Evolutionary conservation across 2,113 vertebrate species (phyloP).

Genomic region (Callorhinus ursinus): DNA sequence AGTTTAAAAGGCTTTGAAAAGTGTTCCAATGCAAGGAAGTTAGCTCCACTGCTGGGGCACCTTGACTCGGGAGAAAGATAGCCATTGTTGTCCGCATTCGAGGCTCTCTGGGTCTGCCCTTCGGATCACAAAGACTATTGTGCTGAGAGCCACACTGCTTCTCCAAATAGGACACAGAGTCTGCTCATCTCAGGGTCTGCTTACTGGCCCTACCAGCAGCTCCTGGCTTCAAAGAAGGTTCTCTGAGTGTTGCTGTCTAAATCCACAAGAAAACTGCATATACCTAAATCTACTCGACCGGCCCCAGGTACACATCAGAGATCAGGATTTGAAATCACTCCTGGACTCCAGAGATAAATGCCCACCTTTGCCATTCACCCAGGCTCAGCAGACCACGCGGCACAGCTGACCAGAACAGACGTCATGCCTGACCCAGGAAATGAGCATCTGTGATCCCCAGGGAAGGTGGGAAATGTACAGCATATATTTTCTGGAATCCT

Average conservation of each 20-base stretch:
- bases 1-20: slow-evolving; percentile 64
- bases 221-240: background rate
- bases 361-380: background rate
- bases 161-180: slow-evolving; percentile 69
- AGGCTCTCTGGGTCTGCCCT: background rate
- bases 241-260: slow-evolving; percentile 54
- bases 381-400: background rate
- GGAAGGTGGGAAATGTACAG: fast-evolving
- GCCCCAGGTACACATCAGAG: background rate
- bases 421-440: background rate
- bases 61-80: background rate
- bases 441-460: no score
- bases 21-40: background rate
- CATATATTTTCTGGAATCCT: background rate
- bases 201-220: slow-evolving; percentile 24
- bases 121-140: background rate
- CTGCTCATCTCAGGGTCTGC: slow-evolving; percentile 60
- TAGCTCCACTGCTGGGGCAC: background rate
- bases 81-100: background rate
- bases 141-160: slow-evolving; percentile 27
- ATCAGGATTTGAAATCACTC: background rate
- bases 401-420: background rate
- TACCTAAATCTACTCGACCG: background rate
- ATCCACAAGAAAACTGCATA: slow-evolving; percentile 2
- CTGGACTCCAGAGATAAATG: background rate